Base-by-base conservation (phyloP, 2,888 invertebrate genomes). In the Scaptomyza caliginosa region DNA sequence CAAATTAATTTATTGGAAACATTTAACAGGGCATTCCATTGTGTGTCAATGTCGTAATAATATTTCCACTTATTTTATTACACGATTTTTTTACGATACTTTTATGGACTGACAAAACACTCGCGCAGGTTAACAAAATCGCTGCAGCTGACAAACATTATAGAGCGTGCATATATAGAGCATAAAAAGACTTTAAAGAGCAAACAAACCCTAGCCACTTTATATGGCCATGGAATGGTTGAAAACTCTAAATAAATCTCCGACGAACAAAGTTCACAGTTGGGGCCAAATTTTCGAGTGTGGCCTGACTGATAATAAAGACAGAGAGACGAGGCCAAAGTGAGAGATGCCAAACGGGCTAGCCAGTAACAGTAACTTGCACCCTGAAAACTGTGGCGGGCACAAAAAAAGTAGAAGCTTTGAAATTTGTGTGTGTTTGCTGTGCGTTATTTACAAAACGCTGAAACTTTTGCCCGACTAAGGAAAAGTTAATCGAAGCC, bases 401-500 rank as follows among this genome's bases (percentile, higher is more conserved):
- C 49, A 57, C 51, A 67, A 45, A 57, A 57, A 42, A 67, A 45
- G 24, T 26, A 11, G 42, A 16, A 67, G 64, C 70, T 70, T 16
- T 8, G 48, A 70, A 70, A 60, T 65, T 52, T 67, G 34, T 54
- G 67, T 65, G 66, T 54, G 72, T 65, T 67, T 54, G 63, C 60
- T 58, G 28, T 76, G 60, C 67, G 78, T 82, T 79, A 79, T 79
- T 79, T 79, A 68, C 79, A 59, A 68, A 72, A 68, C 40, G 62
- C 42, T 38, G 39, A 65, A 66, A 56, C 45, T 59, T 69, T 57
- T 68, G 50, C 52, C 65, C 42, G 48, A 54, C 52, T 51, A 59
- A 57, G 52, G 60, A 65, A 82, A 83, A 83, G 82, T 83, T 83
- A 83, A 83, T 83, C 83, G 85, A 79, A 73, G 86, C 63, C 67